Evolutionary conservation across 2,113 vertebrate genomes (phyloP).

Genomic region (Electrona antarctica): DNA sequence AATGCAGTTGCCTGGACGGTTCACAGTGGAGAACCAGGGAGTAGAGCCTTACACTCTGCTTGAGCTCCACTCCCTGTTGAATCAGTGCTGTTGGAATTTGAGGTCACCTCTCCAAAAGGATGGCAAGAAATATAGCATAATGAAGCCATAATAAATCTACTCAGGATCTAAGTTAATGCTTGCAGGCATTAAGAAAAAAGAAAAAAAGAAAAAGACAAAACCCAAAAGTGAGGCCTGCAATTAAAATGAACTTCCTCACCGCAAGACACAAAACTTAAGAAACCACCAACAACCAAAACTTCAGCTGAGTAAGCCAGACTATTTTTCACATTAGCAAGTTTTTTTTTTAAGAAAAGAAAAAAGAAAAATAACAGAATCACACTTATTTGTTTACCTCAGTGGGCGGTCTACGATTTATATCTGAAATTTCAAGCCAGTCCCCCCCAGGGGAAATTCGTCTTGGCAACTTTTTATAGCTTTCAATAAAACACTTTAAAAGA

Average conservation of each 20-base stretch:
- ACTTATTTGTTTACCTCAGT: constrained; percentile 52
- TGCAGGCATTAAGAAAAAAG: constrained; percentile 14
- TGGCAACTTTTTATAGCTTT: constrained; percentile 57
- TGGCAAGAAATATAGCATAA: constrained; percentile 17
- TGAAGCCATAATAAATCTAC: constrained; percentile 26
- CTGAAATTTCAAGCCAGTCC: constrained; percentile 31
- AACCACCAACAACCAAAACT: background rate
- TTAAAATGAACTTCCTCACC: constrained; percentile 21
- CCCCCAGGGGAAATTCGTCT: constrained; percentile 56
- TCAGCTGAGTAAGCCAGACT: no score
- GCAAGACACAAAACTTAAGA: constrained; percentile 1
- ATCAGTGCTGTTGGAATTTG: constrained; percentile 49
- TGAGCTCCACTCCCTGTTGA: constrained; percentile 47
- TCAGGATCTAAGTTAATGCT: background rate
- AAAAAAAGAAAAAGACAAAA: no score
- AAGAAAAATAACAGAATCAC: constrained; percentile 9
- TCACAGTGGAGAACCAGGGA: constrained; percentile 15
- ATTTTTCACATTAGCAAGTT: no score
- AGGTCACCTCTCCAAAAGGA: constrained; percentile 48
- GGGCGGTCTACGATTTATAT: constrained; percentile 43
- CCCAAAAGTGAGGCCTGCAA: constrained; percentile 1
- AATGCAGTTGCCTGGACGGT: constrained; percentile 18
- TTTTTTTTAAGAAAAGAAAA: background rate
- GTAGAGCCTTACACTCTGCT: constrained; percentile 11
- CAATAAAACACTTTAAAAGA: constrained; percentile 74